A percentile compares a stretch with the other conserved stretches of the same genome.
These are phyloP conservation scores for Otolemur crassicaudatus DNA, from an alignment of 2,797 vertebrate genomes.

Conservation along the genomic window DNA sequence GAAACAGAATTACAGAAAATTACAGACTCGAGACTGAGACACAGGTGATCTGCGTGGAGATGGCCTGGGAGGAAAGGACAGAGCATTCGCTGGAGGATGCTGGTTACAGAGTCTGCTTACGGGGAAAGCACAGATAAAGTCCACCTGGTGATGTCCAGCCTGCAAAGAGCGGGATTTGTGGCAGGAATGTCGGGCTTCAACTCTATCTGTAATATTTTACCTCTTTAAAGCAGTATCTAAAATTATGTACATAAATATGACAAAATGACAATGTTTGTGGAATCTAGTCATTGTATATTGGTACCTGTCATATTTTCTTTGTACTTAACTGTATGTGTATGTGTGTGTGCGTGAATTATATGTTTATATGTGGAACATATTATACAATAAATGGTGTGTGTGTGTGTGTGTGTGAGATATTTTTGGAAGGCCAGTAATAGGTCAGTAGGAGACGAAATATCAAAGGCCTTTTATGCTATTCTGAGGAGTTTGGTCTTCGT, in stretches of 20 bases:
- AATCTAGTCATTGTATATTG: too few species aligned
- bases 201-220: neutral
- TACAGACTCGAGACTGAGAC: neutral
- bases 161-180: neutral
- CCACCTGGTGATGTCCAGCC: neutral
- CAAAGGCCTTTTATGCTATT: neutral
- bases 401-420: neutral
- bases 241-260: neutral
- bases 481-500: neutral
- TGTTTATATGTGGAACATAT: neutral
- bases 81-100: neutral
- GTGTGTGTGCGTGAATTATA: neutral
- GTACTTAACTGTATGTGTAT: neutral
- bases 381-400: neutral
- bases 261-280: neutral
- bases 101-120: neutral
- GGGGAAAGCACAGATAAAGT: neutral
- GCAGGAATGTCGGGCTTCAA: neutral
- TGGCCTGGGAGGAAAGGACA: neutral
- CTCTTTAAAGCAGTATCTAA: neutral
- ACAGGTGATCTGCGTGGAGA: neutral
- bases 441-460: neutral
- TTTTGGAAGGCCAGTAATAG: neutral
- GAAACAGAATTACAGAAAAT: neutral
- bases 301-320: neutral